These are phyloP conservation scores for Xenopus borealis DNA, from an alignment of 2,113 vertebrate species.

Conservation along the genomic window DNA sequence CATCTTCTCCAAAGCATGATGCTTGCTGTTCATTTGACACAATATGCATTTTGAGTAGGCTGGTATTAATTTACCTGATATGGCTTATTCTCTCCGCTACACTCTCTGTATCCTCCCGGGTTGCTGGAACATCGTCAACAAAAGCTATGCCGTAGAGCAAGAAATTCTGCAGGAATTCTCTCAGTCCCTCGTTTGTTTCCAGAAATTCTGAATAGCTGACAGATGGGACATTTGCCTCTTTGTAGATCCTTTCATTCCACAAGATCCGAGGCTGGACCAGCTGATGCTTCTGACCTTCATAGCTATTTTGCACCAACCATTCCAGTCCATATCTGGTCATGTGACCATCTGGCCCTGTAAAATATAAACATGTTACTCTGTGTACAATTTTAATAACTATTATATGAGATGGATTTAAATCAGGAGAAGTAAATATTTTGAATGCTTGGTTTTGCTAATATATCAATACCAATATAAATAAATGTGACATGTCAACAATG, in stretches of 20 bases:
- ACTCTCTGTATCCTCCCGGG: conserved; percentile 79
- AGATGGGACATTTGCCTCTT: conserved; percentile 64
- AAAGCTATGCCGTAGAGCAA: conserved; percentile 86
- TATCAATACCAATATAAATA: no score
- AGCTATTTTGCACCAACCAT: conserved; percentile 85
- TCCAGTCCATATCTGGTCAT: conserved; percentile 76
- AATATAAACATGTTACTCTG: not conserved
- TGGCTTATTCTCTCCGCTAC: conserved; percentile 77
- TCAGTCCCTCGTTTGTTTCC: conserved; percentile 77
- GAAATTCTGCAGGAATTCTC: conserved; percentile 80
- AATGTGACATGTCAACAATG: no score
- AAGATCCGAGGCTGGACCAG: conserved; percentile 73
- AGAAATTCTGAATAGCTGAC: conserved; percentile 74
- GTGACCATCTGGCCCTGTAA: conserved; percentile 83
- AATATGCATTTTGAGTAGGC: no score
- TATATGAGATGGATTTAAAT: no score
- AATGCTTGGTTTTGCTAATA: no score
- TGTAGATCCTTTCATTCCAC: conserved; percentile 83
- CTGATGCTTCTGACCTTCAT: conserved; percentile 74
- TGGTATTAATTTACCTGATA: conserved; percentile 71
- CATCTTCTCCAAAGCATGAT: no score
- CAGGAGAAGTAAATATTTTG: no score
- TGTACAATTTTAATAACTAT: no score
- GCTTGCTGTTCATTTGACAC: no score
- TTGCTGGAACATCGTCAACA: conserved; percentile 79